phyloP scores from a whole-genome alignment of 2,113 vertebrate species.

The Ammodytes marinus region DNA sequence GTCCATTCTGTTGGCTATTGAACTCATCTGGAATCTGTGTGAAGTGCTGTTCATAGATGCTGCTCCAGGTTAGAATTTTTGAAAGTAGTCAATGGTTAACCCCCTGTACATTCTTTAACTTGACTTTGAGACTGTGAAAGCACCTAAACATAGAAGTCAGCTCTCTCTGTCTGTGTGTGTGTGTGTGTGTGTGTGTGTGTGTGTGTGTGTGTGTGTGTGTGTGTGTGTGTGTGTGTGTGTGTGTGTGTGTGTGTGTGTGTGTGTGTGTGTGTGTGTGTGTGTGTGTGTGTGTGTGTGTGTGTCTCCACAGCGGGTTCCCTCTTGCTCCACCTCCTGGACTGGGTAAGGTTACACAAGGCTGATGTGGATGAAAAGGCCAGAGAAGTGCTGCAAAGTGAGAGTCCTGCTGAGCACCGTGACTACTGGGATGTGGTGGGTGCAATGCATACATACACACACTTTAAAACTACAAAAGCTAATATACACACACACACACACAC shows the following conservation, averaged over 20 bases:
- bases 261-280: constrained; percentile 1
- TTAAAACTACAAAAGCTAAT: background rate
- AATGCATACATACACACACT: background rate
- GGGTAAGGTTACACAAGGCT: constrained; percentile 93
- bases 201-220: too few species aligned
- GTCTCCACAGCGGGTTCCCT: constrained; percentile 88
- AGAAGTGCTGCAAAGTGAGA: constrained; percentile 93
- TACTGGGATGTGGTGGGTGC: constrained; percentile 94
- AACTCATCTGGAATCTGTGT: constrained; percentile 98
- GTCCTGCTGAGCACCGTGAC: constrained; percentile 87
- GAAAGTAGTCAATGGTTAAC: background rate
- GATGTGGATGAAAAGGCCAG: constrained; percentile 91
- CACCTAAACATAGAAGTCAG: background rate
- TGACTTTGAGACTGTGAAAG: background rate
- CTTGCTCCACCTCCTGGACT: constrained; percentile 93
- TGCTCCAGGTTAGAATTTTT: constrained; percentile 87
- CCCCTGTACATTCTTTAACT: background rate
- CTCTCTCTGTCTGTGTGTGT: too few species aligned
- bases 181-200: too few species aligned
- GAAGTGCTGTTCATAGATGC: constrained; percentile 97
- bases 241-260: background rate
- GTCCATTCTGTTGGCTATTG: constrained; percentile 93
- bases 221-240: too few species aligned
- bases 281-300: constrained; percentile 7
- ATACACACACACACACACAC: background rate